These are phyloP conservation scores for Hafferia zeledoni DNA, from an alignment of 2,797 vertebrate genomes.

Conservation along the genomic window DNA sequence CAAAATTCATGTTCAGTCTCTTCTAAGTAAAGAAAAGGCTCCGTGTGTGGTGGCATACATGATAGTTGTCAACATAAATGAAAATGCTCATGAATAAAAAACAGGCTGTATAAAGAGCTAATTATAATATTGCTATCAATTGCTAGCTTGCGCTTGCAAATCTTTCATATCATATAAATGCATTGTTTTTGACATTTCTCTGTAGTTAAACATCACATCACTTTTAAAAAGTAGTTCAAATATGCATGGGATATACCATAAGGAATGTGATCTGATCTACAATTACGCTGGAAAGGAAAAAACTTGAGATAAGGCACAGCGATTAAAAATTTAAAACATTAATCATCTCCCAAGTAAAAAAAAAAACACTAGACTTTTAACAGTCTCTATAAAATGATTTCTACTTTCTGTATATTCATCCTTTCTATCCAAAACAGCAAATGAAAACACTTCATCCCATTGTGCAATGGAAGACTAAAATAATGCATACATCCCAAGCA, in stretches of 20 bases:
- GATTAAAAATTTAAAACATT: not conserved
- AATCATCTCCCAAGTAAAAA: not conserved
- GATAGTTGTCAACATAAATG: constrained; percentile 71
- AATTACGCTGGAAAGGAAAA: not conserved
- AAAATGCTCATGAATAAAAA: constrained; percentile 72
- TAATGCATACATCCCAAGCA: not conserved
- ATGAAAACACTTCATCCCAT: not conserved
- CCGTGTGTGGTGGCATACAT: constrained; percentile 31
- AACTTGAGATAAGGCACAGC: not conserved
- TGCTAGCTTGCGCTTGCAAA: constrained; percentile 51
- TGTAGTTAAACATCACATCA: constrained; percentile 68
- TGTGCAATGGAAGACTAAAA: not conserved
- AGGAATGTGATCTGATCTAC: not conserved
- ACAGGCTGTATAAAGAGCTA: constrained; percentile 62
- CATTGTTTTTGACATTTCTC: constrained; percentile 67
- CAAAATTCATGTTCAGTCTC: not conserved
- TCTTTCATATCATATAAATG: constrained; percentile 61
- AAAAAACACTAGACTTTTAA: not conserved
- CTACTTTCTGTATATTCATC: not conserved
- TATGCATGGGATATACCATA: not conserved
- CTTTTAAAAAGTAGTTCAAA: constrained; percentile 34
- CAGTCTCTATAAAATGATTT: not conserved
- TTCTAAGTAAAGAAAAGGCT: not conserved
- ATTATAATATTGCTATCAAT: constrained; percentile 72
- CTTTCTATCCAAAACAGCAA: not conserved